Base-by-base conservation (phyloP, 2,113 vertebrate species). In the Tichodroma muraria region DNA sequence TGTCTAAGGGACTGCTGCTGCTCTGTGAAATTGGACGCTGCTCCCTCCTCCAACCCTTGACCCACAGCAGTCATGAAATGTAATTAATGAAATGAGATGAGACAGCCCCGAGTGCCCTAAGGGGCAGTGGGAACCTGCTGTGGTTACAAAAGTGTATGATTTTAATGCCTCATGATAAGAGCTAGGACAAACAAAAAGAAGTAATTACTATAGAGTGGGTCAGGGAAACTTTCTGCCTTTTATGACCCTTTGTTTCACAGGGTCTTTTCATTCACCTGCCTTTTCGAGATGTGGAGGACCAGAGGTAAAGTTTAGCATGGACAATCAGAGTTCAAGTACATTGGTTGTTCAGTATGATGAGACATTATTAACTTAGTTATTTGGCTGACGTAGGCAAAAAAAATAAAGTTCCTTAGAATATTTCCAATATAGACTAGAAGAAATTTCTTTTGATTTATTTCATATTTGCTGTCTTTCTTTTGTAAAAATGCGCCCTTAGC, bases 1-100 rank as follows among this genome's bases (percentile, higher is more conserved):
- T 85, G 78, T 97, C 90, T 96, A 49, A 47, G 50, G 91, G 88
- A 84, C 96, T 89, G 59, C 82, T 54, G 49, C 88, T 88, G 93
- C 88, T 95, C 63, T 95, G 93, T 95, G 96, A 97, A 97, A 98
- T 96, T 95, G 91, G 94, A 95, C 69, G 28, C 90, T 83, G 90
- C 81, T 91, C 91, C 80, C 54, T 96, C 83, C 79, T 97, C 95
- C 80, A 95, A 87, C 94, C 96, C 93, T 93, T 94, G 96, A 97
- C 96, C 97, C 88, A 80, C 80, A 47, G 78, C 82, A 95, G 95
- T 97, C 94, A 33, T 97, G 96, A 98, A 95, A 97, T 96, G 95
- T 96, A 97, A 97, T 97, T 98, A 97, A 97, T 96, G 79, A 96
- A 97, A 98, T 97, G 92, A 96, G 95, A 97, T 94, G 90, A 98